Conservation (phyloP, 2,113 vertebrate genomes). For the Psilopogon haemacephalus region DNA sequence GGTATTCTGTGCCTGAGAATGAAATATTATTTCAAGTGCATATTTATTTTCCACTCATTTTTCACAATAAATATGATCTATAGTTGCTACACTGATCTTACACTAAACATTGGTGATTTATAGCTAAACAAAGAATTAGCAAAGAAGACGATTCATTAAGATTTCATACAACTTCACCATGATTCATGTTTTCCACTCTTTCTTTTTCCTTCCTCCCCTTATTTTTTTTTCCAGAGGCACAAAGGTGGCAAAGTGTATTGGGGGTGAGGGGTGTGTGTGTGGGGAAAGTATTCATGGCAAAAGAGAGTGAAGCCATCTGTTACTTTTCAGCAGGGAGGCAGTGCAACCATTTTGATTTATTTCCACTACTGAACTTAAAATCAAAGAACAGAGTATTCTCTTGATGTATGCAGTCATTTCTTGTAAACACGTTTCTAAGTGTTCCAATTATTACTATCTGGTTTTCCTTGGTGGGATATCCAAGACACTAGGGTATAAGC, state of each 20-base stretch:
- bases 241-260: neutral
- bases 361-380: slow-evolving; percentile 29
- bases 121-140: neutral
- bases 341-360: slow-evolving; percentile 34
- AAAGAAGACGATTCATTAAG: neutral
- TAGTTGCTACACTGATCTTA: neutral
- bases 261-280: no score
- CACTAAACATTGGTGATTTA: neutral
- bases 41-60: neutral
- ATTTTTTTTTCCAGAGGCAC: neutral
- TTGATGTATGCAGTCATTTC: neutral
- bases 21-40: neutral
- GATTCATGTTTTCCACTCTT: neutral
- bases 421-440: slow-evolving; percentile 30
- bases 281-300: neutral
- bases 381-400: slow-evolving; percentile 11
- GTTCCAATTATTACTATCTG: slow-evolving; percentile 1
- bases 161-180: neutral
- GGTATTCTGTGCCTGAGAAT: neutral
- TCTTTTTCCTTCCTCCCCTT: neutral
- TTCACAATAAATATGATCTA: neutral
- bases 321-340: neutral
- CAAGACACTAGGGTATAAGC: neutral
- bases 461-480: neutral
- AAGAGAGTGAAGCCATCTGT: slow-evolving; percentile 24